These are phyloP conservation scores for Ranitomeya variabilis DNA, from an alignment of 2,113 vertebrate genomes.

Conservation along the genomic window DNA sequence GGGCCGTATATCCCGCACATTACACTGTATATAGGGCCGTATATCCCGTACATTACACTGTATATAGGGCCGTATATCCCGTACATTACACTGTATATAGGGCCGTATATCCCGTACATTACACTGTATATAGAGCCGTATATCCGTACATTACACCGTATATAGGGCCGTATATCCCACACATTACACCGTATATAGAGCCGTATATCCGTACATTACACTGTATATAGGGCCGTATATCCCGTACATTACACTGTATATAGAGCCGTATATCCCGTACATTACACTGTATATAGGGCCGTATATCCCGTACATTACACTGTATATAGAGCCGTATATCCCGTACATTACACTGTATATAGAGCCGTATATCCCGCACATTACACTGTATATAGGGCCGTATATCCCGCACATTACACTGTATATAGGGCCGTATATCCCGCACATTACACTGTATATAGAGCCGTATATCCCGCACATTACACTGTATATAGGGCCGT, in stretches of 20 bases:
- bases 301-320: neutral
- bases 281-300: neutral
- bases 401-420: neutral
- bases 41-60: neutral
- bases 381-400: neutral
- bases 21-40: neutral
- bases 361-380: too few species aligned
- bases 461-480: neutral
- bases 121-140: too few species aligned
- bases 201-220: neutral
- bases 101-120: neutral
- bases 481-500: neutral
- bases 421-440: neutral
- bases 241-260: conserved; percentile 11
- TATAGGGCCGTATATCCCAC: neutral
- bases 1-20: too few species aligned
- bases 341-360: neutral
- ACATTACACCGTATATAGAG: neutral
- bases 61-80: neutral
- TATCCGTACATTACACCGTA: neutral
- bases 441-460: neutral
- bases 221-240: neutral
- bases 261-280: neutral
- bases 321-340: neutral
- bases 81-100: neutral